Percentiles rank a stretch among this genome's conserved stretches.
These are phyloP conservation scores for Solea solea DNA, from an alignment of 2,113 vertebrate genomes.

Conservation along the genomic window DNA sequence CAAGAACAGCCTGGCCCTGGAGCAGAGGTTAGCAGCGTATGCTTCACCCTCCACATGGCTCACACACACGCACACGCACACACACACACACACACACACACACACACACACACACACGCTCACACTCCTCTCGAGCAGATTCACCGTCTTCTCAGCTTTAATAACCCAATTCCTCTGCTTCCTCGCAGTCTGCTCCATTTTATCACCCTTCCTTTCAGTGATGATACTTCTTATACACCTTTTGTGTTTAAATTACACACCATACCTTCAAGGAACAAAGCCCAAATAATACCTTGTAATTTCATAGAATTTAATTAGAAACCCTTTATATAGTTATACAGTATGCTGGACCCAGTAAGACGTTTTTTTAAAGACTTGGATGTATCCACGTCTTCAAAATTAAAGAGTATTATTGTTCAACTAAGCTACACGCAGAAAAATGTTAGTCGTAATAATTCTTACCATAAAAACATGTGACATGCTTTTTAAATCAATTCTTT, in stretches of 20 bases:
- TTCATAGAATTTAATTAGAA: conserved; percentile 41
- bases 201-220: conserved; percentile 34
- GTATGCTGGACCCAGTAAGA: background rate
- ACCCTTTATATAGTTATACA: conserved; percentile 30
- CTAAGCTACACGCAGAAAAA: conserved; percentile 28
- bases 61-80: background rate
- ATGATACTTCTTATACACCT: conserved; percentile 44
- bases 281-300: conserved; percentile 58
- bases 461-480: too few relatives aligned
- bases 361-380: conserved; percentile 20
- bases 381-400: background rate
- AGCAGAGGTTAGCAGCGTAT: conserved; percentile 49
- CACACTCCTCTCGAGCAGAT: conserved; percentile 1
- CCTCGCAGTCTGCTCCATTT: conserved; percentile 3
- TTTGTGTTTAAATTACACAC: conserved; percentile 59
- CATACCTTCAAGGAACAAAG: conserved; percentile 46
- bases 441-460: background rate
- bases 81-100: conserved; percentile 3
- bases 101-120: conserved; percentile 1
- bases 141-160: conserved; percentile 8
- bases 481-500: background rate
- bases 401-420: conserved; percentile 18
- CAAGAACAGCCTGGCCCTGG: conserved; percentile 28
- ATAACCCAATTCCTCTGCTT: conserved; percentile 17
- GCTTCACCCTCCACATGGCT: background rate